A percentile compares a stretch with the other conserved stretches of the same genome.
Conservation (phyloP, 2,113 vertebrate genomes). For the Leucosticte australis region DNA sequence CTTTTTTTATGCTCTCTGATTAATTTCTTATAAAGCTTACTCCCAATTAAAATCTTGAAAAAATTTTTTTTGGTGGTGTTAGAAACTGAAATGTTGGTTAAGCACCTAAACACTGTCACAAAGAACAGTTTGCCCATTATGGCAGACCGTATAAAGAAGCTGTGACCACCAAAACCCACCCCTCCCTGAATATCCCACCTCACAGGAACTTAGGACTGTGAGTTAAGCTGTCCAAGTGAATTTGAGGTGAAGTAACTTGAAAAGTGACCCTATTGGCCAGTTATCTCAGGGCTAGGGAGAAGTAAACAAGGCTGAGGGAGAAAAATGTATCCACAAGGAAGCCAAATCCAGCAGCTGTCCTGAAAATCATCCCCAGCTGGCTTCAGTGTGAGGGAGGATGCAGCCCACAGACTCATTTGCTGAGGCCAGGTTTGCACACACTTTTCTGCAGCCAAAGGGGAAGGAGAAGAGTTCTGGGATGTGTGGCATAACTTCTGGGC, state of each 20-base stretch:
- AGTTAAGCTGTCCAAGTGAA: background rate
- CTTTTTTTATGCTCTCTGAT: background rate
- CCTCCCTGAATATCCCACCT: background rate
- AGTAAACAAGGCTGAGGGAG: background rate
- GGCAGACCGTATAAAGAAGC: background rate
- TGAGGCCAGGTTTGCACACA: background rate
- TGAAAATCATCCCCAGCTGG: background rate
- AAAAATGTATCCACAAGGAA: background rate
- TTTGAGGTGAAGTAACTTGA: background rate
- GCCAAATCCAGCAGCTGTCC: background rate
- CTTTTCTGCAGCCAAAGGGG: accelerated
- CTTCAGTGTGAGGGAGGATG: background rate
- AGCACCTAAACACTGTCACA: background rate
- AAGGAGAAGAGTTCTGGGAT: background rate
- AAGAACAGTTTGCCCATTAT: background rate
- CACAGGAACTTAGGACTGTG: background rate
- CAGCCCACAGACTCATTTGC: background rate
- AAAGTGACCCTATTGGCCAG: background rate
- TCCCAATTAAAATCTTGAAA: background rate
- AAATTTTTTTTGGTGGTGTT: background rate
- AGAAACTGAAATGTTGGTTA: background rate
- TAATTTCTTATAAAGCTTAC: background rate
- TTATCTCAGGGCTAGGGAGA: background rate
- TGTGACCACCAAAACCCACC: background rate
- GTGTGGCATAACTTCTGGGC: background rate